A percentile compares a stretch with the other conserved stretches of the same genome.
These are phyloP conservation scores for Boulengeromyrus knoepffleri DNA, from an alignment of 2,113 vertebrate genomes.

Conservation along the genomic window DNA sequence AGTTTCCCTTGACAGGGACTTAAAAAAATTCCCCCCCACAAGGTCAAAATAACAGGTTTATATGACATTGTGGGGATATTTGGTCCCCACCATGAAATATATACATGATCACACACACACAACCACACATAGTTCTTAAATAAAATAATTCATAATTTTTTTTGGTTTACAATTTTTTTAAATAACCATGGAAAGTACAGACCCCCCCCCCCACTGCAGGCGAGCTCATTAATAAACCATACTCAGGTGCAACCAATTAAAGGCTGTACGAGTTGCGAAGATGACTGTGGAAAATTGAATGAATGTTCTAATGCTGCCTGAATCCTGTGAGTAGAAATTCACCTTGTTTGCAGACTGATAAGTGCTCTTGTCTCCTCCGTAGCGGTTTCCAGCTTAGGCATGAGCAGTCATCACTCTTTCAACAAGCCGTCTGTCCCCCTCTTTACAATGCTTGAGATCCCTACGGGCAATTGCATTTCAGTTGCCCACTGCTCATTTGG, in stretches of 20 bases:
- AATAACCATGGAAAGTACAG: not conserved
- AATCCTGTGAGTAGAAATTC: not conserved
- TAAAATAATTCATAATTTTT: not conserved
- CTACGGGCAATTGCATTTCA: not conserved
- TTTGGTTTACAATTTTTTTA: not conserved
- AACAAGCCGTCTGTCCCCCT: not conserved
- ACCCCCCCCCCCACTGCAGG: not conserved
- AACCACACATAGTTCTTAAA: not conserved
- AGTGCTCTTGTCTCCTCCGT: not conserved
- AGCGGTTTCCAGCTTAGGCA: not conserved
- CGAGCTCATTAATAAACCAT: not conserved
- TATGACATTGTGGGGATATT: not conserved
- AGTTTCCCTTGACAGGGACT: no score
- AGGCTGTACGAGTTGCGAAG: not conserved
- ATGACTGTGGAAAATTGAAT: not conserved
- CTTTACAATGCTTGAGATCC: not conserved
- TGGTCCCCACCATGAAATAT: not conserved
- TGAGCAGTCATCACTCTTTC: not conserved
- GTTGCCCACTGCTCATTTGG: not conserved
- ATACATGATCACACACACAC: not conserved
- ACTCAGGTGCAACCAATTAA: not conserved
- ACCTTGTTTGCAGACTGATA: not conserved
- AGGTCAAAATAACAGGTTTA: not conserved
- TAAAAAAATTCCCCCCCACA: no score
- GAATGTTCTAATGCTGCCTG: not conserved